Percentiles rank a stretch among this genome's conserved stretches.
These are phyloP conservation scores for Pristionchus arcanus DNA, from an alignment of 2,888 invertebrate species.

Conservation along the genomic window DNA sequence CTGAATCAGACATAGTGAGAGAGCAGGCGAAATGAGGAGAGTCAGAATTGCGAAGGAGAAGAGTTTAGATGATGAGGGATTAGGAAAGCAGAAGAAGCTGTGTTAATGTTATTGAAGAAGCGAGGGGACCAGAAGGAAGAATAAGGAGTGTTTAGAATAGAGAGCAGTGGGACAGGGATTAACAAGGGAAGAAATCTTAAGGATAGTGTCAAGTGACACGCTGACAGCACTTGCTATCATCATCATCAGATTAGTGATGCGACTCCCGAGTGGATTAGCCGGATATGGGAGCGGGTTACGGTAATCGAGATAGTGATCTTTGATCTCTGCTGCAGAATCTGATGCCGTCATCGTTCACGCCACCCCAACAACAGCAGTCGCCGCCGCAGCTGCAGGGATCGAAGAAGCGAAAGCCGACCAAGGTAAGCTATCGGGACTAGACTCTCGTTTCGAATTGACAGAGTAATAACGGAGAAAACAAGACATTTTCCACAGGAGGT, in stretches of 20 bases:
- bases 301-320: slow-evolving; percentile 16
- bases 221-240: slow-evolving; percentile 7
- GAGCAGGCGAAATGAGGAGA: too few species aligned
- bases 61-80: slow-evolving; percentile 34
- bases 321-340: background rate
- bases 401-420: slow-evolving; percentile 72
- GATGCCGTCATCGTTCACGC: background rate
- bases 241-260: slow-evolving; percentile 26
- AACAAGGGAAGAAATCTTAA: background rate
- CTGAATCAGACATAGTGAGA: too few species aligned
- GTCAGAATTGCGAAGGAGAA: background rate
- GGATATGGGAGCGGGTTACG: background rate
- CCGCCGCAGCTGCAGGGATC: slow-evolving; percentile 60
- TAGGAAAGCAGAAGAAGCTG: slow-evolving; percentile 5
- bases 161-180: slow-evolving; percentile 23
- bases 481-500: background rate
- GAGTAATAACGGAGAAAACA: background rate
- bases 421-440: slow-evolving; percentile 56
- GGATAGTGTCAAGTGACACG: slow-evolving; percentile 17
- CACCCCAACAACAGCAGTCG: background rate
- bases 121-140: background rate
- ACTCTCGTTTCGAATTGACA: background rate
- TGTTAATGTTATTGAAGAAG: slow-evolving; percentile 33
- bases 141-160: slow-evolving; percentile 18
- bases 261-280: slow-evolving; percentile 35